A percentile compares a stretch with the other conserved stretches of the same genome.
Conservation (phyloP, 2,888 invertebrate genomes). For the Andrena haemorrhoa region DNA sequence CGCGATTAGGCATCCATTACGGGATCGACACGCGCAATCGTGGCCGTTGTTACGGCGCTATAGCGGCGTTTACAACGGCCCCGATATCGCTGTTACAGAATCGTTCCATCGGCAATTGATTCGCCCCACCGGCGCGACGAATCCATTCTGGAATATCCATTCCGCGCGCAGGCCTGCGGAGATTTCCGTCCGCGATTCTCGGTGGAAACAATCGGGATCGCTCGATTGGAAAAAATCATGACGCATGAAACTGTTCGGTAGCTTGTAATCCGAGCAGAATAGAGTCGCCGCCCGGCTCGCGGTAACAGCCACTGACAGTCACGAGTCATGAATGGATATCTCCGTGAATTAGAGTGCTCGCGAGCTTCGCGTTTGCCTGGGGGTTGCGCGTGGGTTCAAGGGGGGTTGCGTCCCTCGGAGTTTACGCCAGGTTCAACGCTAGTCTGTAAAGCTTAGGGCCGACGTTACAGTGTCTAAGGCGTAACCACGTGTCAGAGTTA, state of each 20-base stretch:
- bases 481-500: neutral
- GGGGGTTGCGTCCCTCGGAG: neutral
- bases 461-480: neutral
- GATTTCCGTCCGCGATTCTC: neutral
- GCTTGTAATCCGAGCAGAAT: neutral
- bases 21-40: conserved; percentile 39
- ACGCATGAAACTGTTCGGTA: conserved; percentile 4
- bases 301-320: neutral
- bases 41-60: conserved; percentile 41
- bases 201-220: neutral
- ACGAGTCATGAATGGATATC: neutral
- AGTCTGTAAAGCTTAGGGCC: neutral
- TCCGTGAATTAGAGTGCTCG: neutral
- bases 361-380: neutral
- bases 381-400: neutral
- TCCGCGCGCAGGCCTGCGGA: neutral
- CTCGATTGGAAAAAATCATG: conserved; percentile 6
- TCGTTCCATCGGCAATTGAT: conserved; percentile 40
- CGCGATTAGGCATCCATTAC: conserved; percentile 60
- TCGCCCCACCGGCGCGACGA: conserved; percentile 10
- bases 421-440: neutral
- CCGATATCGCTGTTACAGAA: conserved; percentile 51
- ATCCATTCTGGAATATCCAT: conserved; percentile 28
- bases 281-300: neutral
- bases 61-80: conserved; percentile 53